Base-by-base conservation (phyloP, 2,888 invertebrate genomes). In the Stenoptilia bipunctidactyla region DNA sequence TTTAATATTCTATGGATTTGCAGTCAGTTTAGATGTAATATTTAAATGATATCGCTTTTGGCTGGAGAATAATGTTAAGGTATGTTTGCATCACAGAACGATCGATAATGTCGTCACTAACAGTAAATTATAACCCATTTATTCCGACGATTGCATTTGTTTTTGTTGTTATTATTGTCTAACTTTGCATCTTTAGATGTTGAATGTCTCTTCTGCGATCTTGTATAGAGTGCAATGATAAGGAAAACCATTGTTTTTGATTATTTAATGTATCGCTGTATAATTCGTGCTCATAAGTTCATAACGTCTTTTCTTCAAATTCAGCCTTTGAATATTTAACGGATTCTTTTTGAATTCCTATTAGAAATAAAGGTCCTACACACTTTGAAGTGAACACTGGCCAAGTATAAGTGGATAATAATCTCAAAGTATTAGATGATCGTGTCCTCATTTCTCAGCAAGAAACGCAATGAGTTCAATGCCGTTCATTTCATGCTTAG, bases 261-360 rank as follows among this genome's bases (percentile, higher is more conserved):
- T 15, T 15, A 40, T 20, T 20, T 8, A 20, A 20, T 20, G 20
- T 20, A 20, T 20, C 20, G 8, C 20, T 8, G 20, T 20, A n/a
- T 20, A 20, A 5, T 20, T 20, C 8, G 20, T 20, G 20, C 8
- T 20, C 20, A 20, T 20, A 20, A n/a, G n/a, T n/a, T n/a, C 20
- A 20, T 70, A 79, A 76, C 80, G 80, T 74, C 68, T 79, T 73
- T 68, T 54, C 75, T 82, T 82, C 77, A 73, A 79, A 77, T 76
- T 77, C 56, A 66, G 72, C 75, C 79, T 77, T 82, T 66, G 73
- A 77, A 79, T 72, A 66, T 76, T 76, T 62, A 61, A 71, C 67
- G 60, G 59, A 51, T 27, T 12, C 6, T n/a, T 30, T 30, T 30
- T 30, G 30, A 30, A 30, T 20, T 20, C 20, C 20, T 20, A 5